Evolutionary conservation across 2,888 invertebrate genomes (phyloP), one percentile per base, ranked within the genome.

Genomic region (Cremastobaeus sp.): DNA sequence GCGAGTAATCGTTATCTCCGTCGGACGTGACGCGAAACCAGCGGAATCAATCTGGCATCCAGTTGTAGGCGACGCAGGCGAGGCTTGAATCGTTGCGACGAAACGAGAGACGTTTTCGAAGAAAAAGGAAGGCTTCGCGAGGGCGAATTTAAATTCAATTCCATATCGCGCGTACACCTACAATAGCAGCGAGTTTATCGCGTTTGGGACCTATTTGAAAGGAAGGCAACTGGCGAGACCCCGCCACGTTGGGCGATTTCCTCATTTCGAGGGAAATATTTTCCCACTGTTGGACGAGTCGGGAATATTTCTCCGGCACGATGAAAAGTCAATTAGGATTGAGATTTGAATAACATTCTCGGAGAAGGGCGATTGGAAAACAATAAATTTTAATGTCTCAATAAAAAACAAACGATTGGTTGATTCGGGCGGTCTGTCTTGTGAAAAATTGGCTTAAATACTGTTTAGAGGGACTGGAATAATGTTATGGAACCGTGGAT

Each of bases 41-140:
- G 78, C 81, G 80, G 85, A 84, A 85, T 86, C 85, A 85, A 85
- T 86, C 84, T 84, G 82, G 83, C 81, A 82, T 82, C 79, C 82
- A 82, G 80, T 83, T 82, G 83, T 76, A 78, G 76, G 57, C 72
- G 50, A 8, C 3, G 25, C 25, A 8, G 8, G 25, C 34, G 41
- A 52, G 66, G 71, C 70, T 71, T 60, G 75, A 32, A 57, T 76
- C 74, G 62, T 60, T 64, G 57, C 32, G 57, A 55, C 17, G 62
- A 69, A 68, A 66, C 68, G 34, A 50, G 45, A 43, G 32, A 64
- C 64, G 20, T 34, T 54, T 18, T 14, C 14, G 28, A 9, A 45
- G 50, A 45, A 74, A 64, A 39, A 68, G 48, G 39, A 47, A 20
- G 47, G 25, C 62, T 60, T 35, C 43, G 59, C 73, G 76, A 72